Conservation (phyloP, 2,797 vertebrate genomes). For the Paedocypris micromegethes region DNA sequence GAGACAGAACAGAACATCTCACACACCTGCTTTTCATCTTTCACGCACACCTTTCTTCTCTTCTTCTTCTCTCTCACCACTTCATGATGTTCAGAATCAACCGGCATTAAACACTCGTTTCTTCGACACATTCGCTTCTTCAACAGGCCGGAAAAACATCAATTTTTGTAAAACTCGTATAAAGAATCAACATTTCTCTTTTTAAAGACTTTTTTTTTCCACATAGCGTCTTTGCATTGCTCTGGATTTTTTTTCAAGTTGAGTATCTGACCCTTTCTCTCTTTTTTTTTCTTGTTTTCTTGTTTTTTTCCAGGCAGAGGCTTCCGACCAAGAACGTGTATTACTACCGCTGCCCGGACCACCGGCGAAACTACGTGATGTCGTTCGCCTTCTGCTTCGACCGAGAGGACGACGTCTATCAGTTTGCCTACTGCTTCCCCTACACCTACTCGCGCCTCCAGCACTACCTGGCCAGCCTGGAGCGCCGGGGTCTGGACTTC, state of each 20-base stretch:
- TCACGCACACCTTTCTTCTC: no score
- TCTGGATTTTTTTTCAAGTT: no score
- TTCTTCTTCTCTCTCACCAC: no score
- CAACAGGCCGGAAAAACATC: no score
- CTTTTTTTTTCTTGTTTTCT: conserved; percentile 1
- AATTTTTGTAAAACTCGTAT: no score
- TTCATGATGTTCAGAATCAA: no score
- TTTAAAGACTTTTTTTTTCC: no score
- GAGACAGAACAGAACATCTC: neutral
- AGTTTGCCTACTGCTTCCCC: conserved; percentile 96
- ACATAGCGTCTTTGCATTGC: no score
- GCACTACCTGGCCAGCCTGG: conserved; percentile 87
- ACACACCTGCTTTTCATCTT: no score
- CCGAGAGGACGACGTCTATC: conserved; percentile 88
- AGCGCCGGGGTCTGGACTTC: conserved; percentile 86
- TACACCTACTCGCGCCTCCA: conserved; percentile 95
- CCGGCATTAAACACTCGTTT: no score
- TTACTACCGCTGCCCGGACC: conserved; percentile 95
- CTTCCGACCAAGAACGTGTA: conserved; percentile 94
- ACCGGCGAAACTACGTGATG: conserved; percentile 95
- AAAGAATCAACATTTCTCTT: no score
- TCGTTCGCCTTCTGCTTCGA: conserved; percentile 98
- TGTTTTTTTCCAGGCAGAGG: conserved; percentile 78
- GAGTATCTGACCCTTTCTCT: neutral
- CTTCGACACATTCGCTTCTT: no score